These are phyloP conservation scores for Drosophila mauritiana DNA, from an alignment of 1,140 invertebrate species.

Conservation along the genomic window DNA sequence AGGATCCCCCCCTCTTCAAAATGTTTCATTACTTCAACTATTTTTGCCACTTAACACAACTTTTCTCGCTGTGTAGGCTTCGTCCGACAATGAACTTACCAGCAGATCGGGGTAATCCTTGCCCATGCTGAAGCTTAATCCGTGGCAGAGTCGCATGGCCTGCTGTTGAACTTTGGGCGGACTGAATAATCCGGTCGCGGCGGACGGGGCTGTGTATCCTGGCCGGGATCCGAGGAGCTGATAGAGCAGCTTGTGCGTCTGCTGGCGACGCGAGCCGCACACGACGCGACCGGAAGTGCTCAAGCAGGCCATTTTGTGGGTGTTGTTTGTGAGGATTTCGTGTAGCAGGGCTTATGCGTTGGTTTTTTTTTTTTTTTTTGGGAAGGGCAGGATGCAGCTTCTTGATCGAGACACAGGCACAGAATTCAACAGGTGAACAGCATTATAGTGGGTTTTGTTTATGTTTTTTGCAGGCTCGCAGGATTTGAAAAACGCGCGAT, in stretches of 20 bases:
- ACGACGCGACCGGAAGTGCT: conserved; percentile 81
- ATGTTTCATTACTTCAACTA: too few species aligned
- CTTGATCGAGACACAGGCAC: conserved; percentile 14
- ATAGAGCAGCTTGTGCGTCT: conserved; percentile 68
- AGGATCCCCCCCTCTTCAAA: too few species aligned
- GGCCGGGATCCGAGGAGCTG: conserved; percentile 56
- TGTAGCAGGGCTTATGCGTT: conserved; percentile 2
- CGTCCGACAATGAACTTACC: conserved; percentile 64
- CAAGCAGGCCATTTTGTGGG: conserved; percentile 74
- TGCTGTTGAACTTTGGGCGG: conserved; percentile 24
- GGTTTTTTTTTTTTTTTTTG: conserved; percentile 22
- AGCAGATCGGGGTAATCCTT: conserved; percentile 69
- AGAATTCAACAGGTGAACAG: conserved; percentile 30
- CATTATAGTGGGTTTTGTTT: conserved; percentile 42
- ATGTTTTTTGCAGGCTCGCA: conserved; percentile 22
- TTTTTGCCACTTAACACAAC: not conserved
- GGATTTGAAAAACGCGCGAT: conserved; percentile 28
- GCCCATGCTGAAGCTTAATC: conserved; percentile 59
- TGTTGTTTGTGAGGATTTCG: conserved; percentile 2
- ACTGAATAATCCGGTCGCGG: conserved; percentile 1
- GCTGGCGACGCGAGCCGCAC: conserved; percentile 73
- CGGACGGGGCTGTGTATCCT: conserved; percentile 14
- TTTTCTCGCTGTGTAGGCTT: not conserved
- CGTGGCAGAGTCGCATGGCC: conserved; percentile 60
- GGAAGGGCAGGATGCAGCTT: conserved; percentile 4